Evolutionary conservation across 53 echinoderm and acorn worm genomes (phyloP), one percentile per base, ranked within the genome.

Genomic region (Echinarachnius parma): DNA sequence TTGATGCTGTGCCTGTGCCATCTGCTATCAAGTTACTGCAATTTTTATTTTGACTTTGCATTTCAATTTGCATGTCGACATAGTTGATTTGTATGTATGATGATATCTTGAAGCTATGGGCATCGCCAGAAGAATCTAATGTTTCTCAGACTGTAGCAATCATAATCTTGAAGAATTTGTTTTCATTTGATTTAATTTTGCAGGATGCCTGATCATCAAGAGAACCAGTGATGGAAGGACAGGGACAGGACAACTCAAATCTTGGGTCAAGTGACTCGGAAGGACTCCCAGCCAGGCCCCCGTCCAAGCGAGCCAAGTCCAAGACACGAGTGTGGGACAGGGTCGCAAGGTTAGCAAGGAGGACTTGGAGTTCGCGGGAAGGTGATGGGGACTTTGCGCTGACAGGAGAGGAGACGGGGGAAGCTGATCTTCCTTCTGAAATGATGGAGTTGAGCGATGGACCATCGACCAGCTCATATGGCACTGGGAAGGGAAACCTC

Each of bases 251-350:
- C 14, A 78, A 82, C 48, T 82, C 81, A 19, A 82, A 82, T 68
- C 28, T 64, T 42, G 82, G 82, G 5, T 82, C 82, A 44, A 90
- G 90, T 82, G 91, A 91, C 48, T 91, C 91, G 0, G 91, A 91
- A 30, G 83, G 91, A 19, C 59, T 78, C 59, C 64, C 87, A 13
- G 46, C 77, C 22, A 80, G 90, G 13, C 88, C 83, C 2, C 82
- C 86, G 25, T 55, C 86, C 9, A 88, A 92, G 53, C 75, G 91
- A 34, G 76, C 80, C 37, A 98, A 92, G 80, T 84, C 92, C 2
- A 88, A 85, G 63, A 77, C 91, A 48, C 81, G 88, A 52, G 91
- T 98, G 3, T 98, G 98, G 98, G 91, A 98, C 48, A 79, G 82
- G 58, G 91, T 98, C 31, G 80, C 91, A 16, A 66, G 91, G 75